Conservation (phyloP, 35 echinoderm and acorn worm species). For the Ophioderma brevispina region DNA sequence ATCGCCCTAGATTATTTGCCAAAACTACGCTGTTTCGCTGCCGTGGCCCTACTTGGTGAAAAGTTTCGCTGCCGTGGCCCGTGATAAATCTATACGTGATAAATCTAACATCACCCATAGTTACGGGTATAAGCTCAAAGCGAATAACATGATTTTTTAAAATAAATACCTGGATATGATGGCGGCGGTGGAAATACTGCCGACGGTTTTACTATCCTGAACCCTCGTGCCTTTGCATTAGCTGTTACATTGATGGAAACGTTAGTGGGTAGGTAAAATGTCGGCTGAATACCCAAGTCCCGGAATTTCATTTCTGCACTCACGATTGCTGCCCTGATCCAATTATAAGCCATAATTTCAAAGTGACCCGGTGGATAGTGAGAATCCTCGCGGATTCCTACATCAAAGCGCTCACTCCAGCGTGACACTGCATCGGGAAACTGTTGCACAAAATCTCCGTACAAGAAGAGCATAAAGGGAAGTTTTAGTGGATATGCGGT, state of each 20-base stretch:
- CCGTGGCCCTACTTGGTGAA: too few species aligned
- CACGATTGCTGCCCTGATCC: background rate
- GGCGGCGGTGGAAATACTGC: constrained; percentile 7
- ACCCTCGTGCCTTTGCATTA: background rate
- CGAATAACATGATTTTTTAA: too few species aligned
- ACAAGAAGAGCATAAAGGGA: constrained; percentile 32
- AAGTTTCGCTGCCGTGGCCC: too few species aligned
- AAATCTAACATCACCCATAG: too few species aligned
- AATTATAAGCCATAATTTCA: background rate
- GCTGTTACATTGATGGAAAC: too few species aligned
- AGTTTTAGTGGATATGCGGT: constrained; percentile 9
- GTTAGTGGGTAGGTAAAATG: background rate
- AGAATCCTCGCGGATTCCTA: constrained; percentile 13
- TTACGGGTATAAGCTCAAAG: too few species aligned
- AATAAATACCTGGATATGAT: too few species aligned
- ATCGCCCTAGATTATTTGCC: too few species aligned
- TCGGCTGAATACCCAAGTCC: background rate
- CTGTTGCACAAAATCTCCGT: constrained; percentile 43
- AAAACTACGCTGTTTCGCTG: too few species aligned
- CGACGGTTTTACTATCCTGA: constrained; percentile 3
- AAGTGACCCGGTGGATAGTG: background rate
- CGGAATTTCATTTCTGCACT: background rate
- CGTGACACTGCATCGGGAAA: background rate
- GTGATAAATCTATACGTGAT: too few species aligned
- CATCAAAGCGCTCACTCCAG: constrained; percentile 24